phyloP scores from a whole-genome alignment of 2,888 invertebrate genomes.

The Candidula unifasciata region DNA sequence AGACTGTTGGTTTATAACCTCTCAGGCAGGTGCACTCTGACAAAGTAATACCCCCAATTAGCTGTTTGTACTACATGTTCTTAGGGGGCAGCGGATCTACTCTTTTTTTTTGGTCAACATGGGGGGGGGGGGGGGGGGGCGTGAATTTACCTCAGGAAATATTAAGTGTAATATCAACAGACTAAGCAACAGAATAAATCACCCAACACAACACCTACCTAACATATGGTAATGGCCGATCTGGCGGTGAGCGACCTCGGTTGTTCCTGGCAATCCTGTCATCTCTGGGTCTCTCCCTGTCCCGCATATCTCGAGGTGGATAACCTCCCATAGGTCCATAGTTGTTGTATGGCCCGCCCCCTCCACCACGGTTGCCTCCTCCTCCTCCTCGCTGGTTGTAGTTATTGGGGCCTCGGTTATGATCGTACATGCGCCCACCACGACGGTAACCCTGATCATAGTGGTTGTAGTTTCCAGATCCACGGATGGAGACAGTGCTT shows the following conservation, averaged over 20 bases:
- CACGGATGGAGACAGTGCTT: constrained; percentile 60
- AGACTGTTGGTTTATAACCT: no score
- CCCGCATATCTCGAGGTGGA: constrained; percentile 27
- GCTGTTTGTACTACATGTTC: no score
- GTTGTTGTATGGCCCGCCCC: constrained; percentile 31
- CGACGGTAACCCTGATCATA: constrained; percentile 37
- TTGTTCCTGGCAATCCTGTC: constrained; percentile 15
- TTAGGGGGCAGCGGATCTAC: no score
- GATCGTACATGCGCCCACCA: constrained; percentile 36
- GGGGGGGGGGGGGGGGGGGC: no score
- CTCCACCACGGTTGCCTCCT: background rate
- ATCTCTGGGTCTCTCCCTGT: constrained; percentile 19
- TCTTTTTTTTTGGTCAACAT: no score
- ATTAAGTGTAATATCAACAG: no score
- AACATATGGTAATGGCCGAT: constrained; percentile 49
- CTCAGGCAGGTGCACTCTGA: no score
- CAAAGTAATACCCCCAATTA: no score
- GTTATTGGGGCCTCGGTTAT: constrained; percentile 1
- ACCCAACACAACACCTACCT: constrained; percentile 27
- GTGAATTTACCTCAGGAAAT: no score
- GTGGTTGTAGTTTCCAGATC: constrained; percentile 35
- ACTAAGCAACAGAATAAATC: no score
- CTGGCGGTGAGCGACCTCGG: constrained; percentile 40
- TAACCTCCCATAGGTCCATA: constrained; percentile 1
- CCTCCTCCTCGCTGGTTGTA: constrained; percentile 26